These are phyloP conservation scores for Enhydra lutris DNA, from an alignment of 2,113 vertebrate species.

Conservation along the genomic window DNA sequence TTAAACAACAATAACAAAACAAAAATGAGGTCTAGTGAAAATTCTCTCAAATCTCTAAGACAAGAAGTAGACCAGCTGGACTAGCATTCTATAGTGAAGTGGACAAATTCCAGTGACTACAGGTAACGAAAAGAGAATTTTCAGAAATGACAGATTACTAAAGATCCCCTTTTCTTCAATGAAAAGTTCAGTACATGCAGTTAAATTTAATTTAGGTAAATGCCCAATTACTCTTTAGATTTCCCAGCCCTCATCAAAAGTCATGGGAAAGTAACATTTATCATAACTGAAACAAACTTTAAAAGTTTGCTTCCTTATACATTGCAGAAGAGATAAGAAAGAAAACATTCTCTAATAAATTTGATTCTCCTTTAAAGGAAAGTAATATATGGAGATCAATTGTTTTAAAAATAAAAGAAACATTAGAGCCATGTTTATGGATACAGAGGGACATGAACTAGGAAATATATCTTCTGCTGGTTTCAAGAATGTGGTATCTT, in stretches of 20 bases:
- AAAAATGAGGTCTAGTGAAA: background rate
- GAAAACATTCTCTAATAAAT: background rate
- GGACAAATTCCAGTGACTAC: background rate
- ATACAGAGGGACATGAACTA: background rate
- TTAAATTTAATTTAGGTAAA: background rate
- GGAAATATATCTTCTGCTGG: background rate
- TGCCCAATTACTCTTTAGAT: background rate
- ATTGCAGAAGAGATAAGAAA: background rate
- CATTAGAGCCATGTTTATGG: background rate
- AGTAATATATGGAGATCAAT: background rate
- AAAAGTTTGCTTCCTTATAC: background rate
- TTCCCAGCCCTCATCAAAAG: background rate
- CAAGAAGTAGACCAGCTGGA: background rate
- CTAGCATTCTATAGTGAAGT: background rate
- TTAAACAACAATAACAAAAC: background rate
- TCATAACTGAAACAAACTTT: background rate
- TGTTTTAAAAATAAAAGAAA: background rate
- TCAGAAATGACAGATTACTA: background rate
- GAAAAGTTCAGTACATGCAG: constrained; percentile 1
- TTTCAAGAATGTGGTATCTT: constrained; percentile 5
- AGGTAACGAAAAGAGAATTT: background rate
- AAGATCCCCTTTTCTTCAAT: background rate
- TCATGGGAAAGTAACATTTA: background rate
- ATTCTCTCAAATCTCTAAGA: background rate
- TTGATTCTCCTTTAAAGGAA: background rate